phyloP scores from a whole-genome alignment of 92 coral and sea anemone species.

The Epizoanthus stellaris region DNA sequence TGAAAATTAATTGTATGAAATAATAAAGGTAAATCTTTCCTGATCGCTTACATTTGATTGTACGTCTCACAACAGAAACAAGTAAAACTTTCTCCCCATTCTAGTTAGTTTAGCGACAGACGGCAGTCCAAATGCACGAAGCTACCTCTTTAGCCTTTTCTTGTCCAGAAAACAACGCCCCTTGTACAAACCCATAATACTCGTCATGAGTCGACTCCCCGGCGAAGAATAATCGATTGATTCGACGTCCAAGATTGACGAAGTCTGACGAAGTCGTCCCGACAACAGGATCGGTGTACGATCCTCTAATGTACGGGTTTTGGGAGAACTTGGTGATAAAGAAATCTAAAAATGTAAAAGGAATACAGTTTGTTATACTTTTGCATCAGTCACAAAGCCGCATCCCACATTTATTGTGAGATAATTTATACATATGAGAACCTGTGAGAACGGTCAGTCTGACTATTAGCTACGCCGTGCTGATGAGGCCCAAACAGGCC shows the following conservation, averaged over 20 bases:
- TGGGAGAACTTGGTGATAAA: slow-evolving; percentile 63
- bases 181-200: slow-evolving; percentile 61
- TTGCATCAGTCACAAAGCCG: too few relatives aligned
- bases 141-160: slow-evolving; percentile 55
- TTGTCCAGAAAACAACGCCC: slow-evolving; percentile 56
- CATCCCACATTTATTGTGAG: too few relatives aligned
- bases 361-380: not conserved
- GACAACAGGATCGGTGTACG: slow-evolving; percentile 56
- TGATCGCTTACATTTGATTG: too few relatives aligned
- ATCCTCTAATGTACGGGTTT: slow-evolving; percentile 55
- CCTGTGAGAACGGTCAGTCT: too few relatives aligned
- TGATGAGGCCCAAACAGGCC: too few relatives aligned
- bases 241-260: slow-evolving; percentile 52
- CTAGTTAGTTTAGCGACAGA: too few relatives aligned
- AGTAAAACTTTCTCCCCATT: too few relatives aligned
- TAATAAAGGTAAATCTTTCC: too few relatives aligned
- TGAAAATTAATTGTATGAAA: too few relatives aligned
- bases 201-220: slow-evolving; percentile 54
- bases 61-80: too few relatives aligned
- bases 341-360: slow-evolving; percentile 29
- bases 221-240: slow-evolving; percentile 57
- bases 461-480: too few relatives aligned
- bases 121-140: slow-evolving; percentile 18
- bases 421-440: too few relatives aligned
- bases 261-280: slow-evolving; percentile 50